Evolutionary conservation across 2,113 vertebrate genomes (phyloP), one percentile per base, ranked within the genome.

Genomic region (Lasiurus borealis): DNA sequence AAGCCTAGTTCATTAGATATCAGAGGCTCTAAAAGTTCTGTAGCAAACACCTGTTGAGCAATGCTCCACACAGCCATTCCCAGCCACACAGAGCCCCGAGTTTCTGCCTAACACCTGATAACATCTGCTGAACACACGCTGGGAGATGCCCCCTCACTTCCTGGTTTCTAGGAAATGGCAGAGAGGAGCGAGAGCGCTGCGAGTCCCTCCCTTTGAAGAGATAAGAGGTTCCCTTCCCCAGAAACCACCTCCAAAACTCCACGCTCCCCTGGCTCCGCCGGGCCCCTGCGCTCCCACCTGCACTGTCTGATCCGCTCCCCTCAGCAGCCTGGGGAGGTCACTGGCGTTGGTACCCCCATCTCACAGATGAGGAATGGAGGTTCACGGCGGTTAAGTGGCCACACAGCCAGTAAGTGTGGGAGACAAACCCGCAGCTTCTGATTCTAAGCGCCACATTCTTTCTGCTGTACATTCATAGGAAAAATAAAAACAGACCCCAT

Each of bases 101-200:
- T 69, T 66, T 78, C 77, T 80, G 66, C 64, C 34, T 16, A 6
- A 12, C 80, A 91, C 34, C 82, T 64, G 91, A 40, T 9, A n/a
- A 6, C 66, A 40, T 68, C 77, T 81, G 77, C 77, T 4, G 12
- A 50, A n/a, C 66, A 54, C 52, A 14, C 10, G 0, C 2, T 64
- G 64, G 23, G 64, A 86, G 71, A 52, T 8, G 48, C 29, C 54
- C 75, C 54, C 94, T 87, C 48, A 19, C 29, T 85, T 95, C 85
- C 91, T 96, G 82, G 72, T 69, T 94, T 93, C 95, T 95, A 94
- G 88, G 94, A 95, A 87, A 73, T 29, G 78, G 76, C 59, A 52
- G 85, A 8, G 7, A 5, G 71, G 52, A 52, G 23, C 1, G n/a
- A 78, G 75, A 36, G 40, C 29, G 40, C 52, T 21, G 23, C 14